Base-by-base conservation (phyloP, 2,888 invertebrate species). In the Cacoxenus indagator region DNA sequence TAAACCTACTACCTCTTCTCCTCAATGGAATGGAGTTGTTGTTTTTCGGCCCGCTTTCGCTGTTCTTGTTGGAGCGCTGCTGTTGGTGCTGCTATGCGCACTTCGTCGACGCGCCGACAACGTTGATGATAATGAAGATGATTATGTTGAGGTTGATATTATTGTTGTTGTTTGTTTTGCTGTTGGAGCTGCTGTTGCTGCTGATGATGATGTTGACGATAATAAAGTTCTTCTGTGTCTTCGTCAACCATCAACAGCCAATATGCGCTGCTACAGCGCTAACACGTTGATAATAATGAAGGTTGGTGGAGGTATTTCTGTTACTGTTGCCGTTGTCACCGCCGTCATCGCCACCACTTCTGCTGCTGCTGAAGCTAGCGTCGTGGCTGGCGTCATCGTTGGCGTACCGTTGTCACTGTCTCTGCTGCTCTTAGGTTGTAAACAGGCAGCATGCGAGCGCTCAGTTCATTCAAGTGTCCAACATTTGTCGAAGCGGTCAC, bases 401-500 rank as follows among this genome's bases (percentile, higher is more conserved):
- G 75, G 69, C 72, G 78, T n/a, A n/a, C 72, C 73, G 74, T 73
- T 74, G 77, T 70, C 71, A 74, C 73, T 72, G 73, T 73, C 74
- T 71, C 73, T 72, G 73, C 70, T 71, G 68, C 73, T 70, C 74
- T 75, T 76, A 71, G 78, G 79, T 78, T 84, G 77, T 83, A 75
- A 83, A 76, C 83, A 80, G 80, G 75, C 83, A 82, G 84, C 84
- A 82, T 80, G 78, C 81, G 81, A 82, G 76, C 78, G 84, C 85
- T 86, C 86, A 81, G 77, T 78, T 85, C 85, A 85, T 85, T 85
- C 85, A 85, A 85, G 85, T 85, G 84, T 84, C 85, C 85, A 85
- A 86, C 86, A 82, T 86, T 85, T 85, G 84, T 85, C 84, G 81
- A 82, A 85, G 86, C 85, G 85, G 85, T 85, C 85, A 78, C 75